Evolutionary conservation across 2,797 vertebrate species (phyloP), one percentile per base, ranked within the genome.

Genomic region (Enteromius trimaculatus): DNA sequence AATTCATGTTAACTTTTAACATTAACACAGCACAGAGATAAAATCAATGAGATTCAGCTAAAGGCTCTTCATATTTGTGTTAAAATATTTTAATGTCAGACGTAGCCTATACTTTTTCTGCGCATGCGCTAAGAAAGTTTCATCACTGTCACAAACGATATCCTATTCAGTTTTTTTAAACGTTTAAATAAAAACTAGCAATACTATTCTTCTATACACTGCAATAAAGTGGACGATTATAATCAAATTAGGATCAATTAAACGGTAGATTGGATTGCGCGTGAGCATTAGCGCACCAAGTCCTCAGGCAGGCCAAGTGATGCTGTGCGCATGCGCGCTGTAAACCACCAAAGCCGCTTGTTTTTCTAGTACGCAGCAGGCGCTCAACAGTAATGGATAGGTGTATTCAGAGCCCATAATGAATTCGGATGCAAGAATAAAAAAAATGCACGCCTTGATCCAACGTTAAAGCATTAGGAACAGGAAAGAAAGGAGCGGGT

Each of bases 311-410:
- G 23, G 26, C 6, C 2, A 3, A 42, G 37, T 44, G 81, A 60
- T 49, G 26, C 0, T 47, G 1, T 60, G 82, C 88, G 88, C 88
- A 84, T 84, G 88, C 88, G 86, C 88, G 75, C 26, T 29, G 44
- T 23, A n/a, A 16, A 47, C 34, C 68, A 42, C 39, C n/a, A 42
- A 39, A 78, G 74, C 77, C 71, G 76, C 39, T 77, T 75, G 71
- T 51, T 86, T 84, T 82, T 71, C 42, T 60, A 55, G 6, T 76
- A 62, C 64, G 69, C 75, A 49, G 75, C 55, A 55, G 23, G n/a
- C 42, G 69, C 79, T 77, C 26, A 64, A 53, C 62, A 49, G n/a
- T 11, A 17, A 83, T 68, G 4, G 14, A 6, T 19, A 39, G 16
- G 31, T 34, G 29, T n/a, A 2, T 21, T 13, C n/a, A 5, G 2